Conservation (phyloP, 2,888 invertebrate genomes). For the Sesamia inferens region DNA sequence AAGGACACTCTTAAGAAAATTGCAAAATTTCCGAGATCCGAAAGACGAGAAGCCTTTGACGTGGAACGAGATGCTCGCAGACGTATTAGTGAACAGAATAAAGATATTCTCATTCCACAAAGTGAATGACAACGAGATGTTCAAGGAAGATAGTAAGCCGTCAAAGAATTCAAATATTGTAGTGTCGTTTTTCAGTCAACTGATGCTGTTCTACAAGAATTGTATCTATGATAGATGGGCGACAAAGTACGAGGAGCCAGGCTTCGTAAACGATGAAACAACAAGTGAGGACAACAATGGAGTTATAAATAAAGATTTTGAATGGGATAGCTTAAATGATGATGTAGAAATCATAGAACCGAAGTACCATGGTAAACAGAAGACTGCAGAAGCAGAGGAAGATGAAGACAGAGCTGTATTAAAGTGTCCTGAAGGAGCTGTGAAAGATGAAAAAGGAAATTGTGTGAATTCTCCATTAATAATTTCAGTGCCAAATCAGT, state of each 20-base stretch:
- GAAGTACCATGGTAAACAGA: slow-evolving; percentile 74
- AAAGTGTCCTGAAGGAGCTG: slow-evolving; percentile 73
- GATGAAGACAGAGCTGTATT: slow-evolving; percentile 36
- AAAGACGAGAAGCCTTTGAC: slow-evolving; percentile 73
- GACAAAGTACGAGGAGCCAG: slow-evolving; percentile 49
- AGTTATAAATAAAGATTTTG: slow-evolving; percentile 44
- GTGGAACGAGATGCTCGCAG: slow-evolving; percentile 84
- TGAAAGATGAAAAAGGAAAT: slow-evolving; percentile 69
- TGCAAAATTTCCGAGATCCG: slow-evolving; percentile 76
- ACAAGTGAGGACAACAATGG: slow-evolving; percentile 49
- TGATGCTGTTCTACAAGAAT: slow-evolving; percentile 76
- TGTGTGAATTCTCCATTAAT: slow-evolving; percentile 78
- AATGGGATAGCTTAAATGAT: slow-evolving; percentile 71
- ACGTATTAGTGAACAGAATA: slow-evolving; percentile 80
- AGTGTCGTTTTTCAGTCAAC: slow-evolving; percentile 72
- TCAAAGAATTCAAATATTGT: slow-evolving; percentile 57
- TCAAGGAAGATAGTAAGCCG: slow-evolving; percentile 48
- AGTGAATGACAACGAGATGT: slow-evolving; percentile 62
- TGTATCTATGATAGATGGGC: slow-evolving; percentile 74
- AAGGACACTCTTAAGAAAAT: slow-evolving; percentile 80
- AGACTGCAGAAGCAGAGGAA: slow-evolving; percentile 39
- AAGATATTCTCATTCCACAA: slow-evolving; percentile 75
- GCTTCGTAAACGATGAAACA: slow-evolving; percentile 16
- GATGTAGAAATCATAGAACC: slow-evolving; percentile 83
- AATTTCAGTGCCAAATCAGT: slow-evolving; percentile 80